Percentiles rank a stretch among this genome's conserved stretches.
Evolutionary conservation across 2,797 vertebrate genomes (phyloP).

Genomic region (Phrynocephalus vlangalii): DNA sequence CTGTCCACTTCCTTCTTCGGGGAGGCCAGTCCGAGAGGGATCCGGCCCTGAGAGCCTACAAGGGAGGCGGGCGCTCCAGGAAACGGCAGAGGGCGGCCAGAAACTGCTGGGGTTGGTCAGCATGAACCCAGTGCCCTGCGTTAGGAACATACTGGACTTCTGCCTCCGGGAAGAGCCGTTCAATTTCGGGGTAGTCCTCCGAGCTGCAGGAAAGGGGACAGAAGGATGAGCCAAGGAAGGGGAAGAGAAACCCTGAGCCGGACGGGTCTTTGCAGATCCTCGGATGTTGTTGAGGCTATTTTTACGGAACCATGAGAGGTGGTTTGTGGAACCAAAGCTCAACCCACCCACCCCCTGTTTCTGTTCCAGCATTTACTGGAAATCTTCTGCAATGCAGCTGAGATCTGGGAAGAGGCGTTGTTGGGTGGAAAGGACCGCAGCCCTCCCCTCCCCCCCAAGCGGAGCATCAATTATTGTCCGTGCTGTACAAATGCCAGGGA

Average conservation of each 20-base stretch:
- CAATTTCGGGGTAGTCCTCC: constrained; percentile 90
- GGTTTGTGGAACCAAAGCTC: too few relatives aligned
- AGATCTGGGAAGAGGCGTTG: background rate
- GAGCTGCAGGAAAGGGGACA: constrained; percentile 77
- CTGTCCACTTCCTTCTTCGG: background rate
- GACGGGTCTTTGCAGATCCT: too few relatives aligned
- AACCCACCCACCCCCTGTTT: too few relatives aligned
- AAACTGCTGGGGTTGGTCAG: constrained; percentile 92
- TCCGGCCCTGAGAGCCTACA: background rate
- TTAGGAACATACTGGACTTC: constrained; percentile 89
- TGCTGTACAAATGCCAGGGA: background rate
- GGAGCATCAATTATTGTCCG: background rate
- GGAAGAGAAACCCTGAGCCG: background rate
- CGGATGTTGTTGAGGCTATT: too few relatives aligned
- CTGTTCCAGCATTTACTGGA: background rate
- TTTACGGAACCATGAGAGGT: too few relatives aligned
- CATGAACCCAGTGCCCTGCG: constrained; percentile 94
- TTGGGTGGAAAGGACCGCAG: too few relatives aligned
- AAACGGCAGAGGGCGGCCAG: constrained; percentile 88
- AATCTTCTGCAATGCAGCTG: background rate
- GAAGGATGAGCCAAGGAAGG: accelerated
- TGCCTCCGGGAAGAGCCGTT: constrained; percentile 89
- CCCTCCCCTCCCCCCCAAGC: background rate
- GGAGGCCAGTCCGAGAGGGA: background rate
- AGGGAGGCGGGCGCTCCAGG: constrained; percentile 68